Conservation (phyloP, 2,888 invertebrate genomes). For the Villa cingulata region DNA sequence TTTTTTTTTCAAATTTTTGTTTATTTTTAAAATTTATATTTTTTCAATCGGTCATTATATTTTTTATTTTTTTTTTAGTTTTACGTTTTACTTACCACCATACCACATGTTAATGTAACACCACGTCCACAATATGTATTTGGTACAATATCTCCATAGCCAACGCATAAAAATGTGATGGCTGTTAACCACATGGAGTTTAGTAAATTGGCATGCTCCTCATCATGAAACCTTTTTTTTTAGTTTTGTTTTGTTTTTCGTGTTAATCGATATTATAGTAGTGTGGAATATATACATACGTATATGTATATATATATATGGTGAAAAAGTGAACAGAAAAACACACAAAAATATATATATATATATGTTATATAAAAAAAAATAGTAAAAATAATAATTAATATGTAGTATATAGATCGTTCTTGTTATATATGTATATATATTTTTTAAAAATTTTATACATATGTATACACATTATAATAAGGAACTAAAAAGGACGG, state of each 20-base stretch:
- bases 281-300: not conserved
- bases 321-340: not conserved
- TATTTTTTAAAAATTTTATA: too few species aligned
- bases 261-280: not conserved
- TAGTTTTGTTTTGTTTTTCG: too few species aligned
- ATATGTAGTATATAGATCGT: too few species aligned
- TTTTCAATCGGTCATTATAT: slow-evolving; percentile 14
- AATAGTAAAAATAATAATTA: too few species aligned
- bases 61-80: not conserved
- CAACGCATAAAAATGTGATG: slow-evolving; percentile 99
- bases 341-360: too few species aligned
- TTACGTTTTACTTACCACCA: slow-evolving; percentile 78
- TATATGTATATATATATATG: not conserved
- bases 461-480: too few species aligned
- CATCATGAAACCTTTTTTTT: slow-evolving; percentile 81
- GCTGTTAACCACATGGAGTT: slow-evolving; percentile 99
- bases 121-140: slow-evolving; percentile 99
- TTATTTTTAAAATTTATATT: too few species aligned
- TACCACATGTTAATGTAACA: slow-evolving; percentile 96
- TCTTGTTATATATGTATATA: too few species aligned
- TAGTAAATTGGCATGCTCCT: slow-evolving; percentile 94
- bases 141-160: slow-evolving; percentile 99
- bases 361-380: too few species aligned
- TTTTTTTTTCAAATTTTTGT: not conserved
- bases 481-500: too few species aligned